Evolutionary conservation across 2,888 invertebrate species (phyloP).

Genomic region (Cryptocheilus praepositus): DNA sequence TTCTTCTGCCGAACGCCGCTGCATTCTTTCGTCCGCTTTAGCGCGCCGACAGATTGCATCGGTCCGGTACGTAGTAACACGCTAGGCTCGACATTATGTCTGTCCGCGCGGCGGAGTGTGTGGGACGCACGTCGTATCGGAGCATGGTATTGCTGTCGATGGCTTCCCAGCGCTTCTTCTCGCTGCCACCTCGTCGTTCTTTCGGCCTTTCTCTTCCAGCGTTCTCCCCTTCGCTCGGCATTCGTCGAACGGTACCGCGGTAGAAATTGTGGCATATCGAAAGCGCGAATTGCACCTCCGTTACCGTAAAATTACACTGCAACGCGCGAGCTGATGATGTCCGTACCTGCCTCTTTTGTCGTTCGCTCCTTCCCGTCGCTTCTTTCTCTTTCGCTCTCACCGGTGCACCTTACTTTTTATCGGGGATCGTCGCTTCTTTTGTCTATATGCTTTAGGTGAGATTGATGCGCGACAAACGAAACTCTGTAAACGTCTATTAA

Average conservation of each 20-base stretch:
- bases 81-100: constrained; percentile 52
- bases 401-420: too few species aligned
- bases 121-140: constrained; percentile 9
- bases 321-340: constrained; percentile 20
- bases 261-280: constrained; percentile 50
- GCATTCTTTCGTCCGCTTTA: neutral
- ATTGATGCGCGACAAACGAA: too few species aligned
- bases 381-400: neutral
- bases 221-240: constrained; percentile 26
- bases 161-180: neutral
- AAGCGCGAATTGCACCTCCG: constrained; percentile 43
- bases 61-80: constrained; percentile 53
- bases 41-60: constrained; percentile 44
- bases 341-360: neutral
- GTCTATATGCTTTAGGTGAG: too few species aligned
- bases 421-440: too few species aligned
- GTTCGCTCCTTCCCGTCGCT: neutral
- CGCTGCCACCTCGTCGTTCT: neutral
- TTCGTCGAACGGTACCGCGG: constrained; percentile 34
- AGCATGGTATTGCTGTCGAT: too few species aligned
- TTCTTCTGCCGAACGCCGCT: neutral
- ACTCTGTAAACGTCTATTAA: neutral
- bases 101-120: constrained; percentile 29
- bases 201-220: neutral
- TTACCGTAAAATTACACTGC: constrained; percentile 47